Percentiles rank a stretch among this genome's conserved stretches.
These are phyloP conservation scores for Halcyon malimbica DNA, from an alignment of 2,113 vertebrate species.

Conservation along the genomic window DNA sequence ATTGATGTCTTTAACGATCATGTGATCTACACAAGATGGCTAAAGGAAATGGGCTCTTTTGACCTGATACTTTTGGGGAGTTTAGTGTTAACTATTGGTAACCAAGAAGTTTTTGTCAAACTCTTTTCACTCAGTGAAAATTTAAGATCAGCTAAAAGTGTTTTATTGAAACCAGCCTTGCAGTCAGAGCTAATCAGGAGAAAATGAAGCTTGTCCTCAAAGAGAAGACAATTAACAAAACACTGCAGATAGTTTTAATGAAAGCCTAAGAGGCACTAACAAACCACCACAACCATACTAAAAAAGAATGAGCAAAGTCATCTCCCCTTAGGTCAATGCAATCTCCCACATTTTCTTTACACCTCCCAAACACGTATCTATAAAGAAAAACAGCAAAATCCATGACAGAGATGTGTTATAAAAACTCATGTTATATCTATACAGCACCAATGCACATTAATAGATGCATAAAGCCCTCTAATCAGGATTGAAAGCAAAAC, in stretches of 20 bases:
- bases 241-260: neutral
- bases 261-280: neutral
- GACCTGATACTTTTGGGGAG: neutral
- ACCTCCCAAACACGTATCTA: neutral
- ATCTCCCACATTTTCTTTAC: neutral
- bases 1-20: neutral
- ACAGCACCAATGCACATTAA: neutral
- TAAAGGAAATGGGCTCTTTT: neutral
- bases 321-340: neutral
- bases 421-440: neutral
- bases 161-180: neutral
- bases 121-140: neutral
- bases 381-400: neutral
- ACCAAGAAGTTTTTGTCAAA: neutral
- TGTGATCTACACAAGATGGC: too few species aligned
- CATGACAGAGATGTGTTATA: neutral
- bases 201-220: neutral
- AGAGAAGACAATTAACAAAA: neutral
- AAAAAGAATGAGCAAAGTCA: neutral
- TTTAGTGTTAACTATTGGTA: neutral
- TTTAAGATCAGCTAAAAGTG: neutral
- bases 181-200: neutral
- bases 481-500: neutral
- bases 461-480: neutral
- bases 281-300: neutral